Evolutionary conservation across 2,113 vertebrate genomes (phyloP), one percentile per base, ranked within the genome.

Genomic region (Ahaetulla prasina): DNA sequence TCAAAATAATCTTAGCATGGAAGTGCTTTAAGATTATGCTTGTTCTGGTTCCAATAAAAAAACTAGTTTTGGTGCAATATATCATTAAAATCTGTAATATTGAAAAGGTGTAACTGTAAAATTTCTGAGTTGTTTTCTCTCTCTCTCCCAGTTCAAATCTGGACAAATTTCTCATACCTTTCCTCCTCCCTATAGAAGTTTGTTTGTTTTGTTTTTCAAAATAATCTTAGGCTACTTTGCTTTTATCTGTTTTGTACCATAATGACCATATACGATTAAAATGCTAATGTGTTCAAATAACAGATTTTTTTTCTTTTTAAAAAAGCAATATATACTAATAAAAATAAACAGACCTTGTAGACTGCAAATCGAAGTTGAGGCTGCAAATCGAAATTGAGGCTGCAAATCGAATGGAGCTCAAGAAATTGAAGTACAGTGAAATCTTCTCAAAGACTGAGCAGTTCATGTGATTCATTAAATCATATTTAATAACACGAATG

Each of bases 281-380:
- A 94, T 95, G 96, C 50, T 96, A 96, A 97, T 95, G 3, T 96
- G 96, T 96, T 97, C 57, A 96, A 95, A 96, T 95, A 95, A 84
- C 88, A 93, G 95, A 94, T 90, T 92, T 87, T 63, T 63, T 53
- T 10, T 49, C 27, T n/a, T 49, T 50, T 85, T 30, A 23, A 95
- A 95, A 96, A 96, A 68, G 93, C 93, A 90, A 53, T 93, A 96
- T 93, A 96, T 85, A 92, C 22, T 85, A 89, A 93, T 96, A 96
- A 95, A 96, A 95, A 95, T 93, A 96, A 74, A 89, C 95, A 94
- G 88, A 91, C 57, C 57, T 94, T 95, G 93, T 90, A 43, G 63
- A 94, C 92, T 23, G 92, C 95, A 94, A n/a, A n/a, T n/a, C n/a
- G n/a, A n/a, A n/a, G n/a, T n/a, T n/a, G 12, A 0, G 43, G 20